Evolutionary conservation across 1,140 invertebrate genomes (phyloP).

Genomic region (Drosophila arizonae): DNA sequence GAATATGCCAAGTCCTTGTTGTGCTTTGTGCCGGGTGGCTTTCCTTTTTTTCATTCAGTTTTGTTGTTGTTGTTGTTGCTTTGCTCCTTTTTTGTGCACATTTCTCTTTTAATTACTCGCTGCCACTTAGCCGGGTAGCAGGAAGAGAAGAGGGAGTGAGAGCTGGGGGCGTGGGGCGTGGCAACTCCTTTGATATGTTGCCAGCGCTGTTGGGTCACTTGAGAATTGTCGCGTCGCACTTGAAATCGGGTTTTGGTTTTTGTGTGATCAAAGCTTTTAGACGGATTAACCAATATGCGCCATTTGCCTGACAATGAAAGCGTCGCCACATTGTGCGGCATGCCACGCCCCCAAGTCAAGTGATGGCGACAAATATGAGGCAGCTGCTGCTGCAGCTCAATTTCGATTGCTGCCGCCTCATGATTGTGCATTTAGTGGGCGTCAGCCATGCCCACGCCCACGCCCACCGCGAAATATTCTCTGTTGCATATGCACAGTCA

Average conservation of each 20-base stretch:
- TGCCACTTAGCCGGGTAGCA: slow-evolving; percentile 53
- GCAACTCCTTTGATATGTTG: slow-evolving; percentile 62
- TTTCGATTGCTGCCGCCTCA: slow-evolving; percentile 55
- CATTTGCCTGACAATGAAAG: slow-evolving; percentile 67
- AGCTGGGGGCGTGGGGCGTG: neutral
- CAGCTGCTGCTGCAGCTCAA: slow-evolving; percentile 34
- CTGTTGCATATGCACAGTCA: slow-evolving; percentile 62
- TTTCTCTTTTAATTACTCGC: slow-evolving; percentile 79
- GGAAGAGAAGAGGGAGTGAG: neutral
- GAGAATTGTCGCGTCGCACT: slow-evolving; percentile 65
- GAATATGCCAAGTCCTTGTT: slow-evolving; percentile 1
- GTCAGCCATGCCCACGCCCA: slow-evolving; percentile 20
- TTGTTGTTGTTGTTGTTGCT: slow-evolving; percentile 16
- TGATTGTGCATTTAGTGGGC: slow-evolving; percentile 76
- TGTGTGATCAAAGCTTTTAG: slow-evolving; percentile 74
- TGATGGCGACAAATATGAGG: slow-evolving; percentile 61
- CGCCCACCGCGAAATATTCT: slow-evolving; percentile 12
- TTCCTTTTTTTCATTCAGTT: neutral
- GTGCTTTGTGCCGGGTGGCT: slow-evolving; percentile 50
- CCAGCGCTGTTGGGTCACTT: slow-evolving; percentile 45
- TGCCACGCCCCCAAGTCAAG: slow-evolving; percentile 52
- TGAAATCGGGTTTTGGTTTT: slow-evolving; percentile 28
- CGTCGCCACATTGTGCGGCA: neutral
- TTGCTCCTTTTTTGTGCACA: slow-evolving; percentile 68
- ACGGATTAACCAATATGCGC: slow-evolving; percentile 67